Evolutionary conservation across 2,113 vertebrate genomes (phyloP), one percentile per base, ranked within the genome.

Genomic region (Siphamia tubifer): DNA sequence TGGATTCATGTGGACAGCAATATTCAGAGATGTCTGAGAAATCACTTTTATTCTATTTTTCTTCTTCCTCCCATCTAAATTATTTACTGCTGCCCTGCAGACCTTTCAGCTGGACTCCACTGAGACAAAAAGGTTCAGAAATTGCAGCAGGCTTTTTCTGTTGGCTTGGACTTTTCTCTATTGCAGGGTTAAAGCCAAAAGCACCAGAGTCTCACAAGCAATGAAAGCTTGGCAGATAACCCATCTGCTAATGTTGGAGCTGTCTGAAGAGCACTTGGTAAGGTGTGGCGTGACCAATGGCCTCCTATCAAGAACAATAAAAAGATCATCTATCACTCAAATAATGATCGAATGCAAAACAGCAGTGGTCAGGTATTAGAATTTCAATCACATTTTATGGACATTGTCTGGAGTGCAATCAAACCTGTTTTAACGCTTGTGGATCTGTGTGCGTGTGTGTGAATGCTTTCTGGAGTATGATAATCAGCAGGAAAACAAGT

Each of bases 61-160:
- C 43, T 55, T 52, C 45, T 48, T 74, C 65, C 53, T 69, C 49
- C 58, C 43, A 63, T 57, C 51, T 54, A 82, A 87, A 93, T 92
- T 89, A 90, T 94, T 93, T 91, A 82, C 70, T 62, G 58, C 91
- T 92, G 93, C 90, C 94, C 92, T 89, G 52, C 77, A 89, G 92
- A 84, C 69, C 62, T 66, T 77, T 93, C 85, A 84, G 83, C 79
- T 93, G 87, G 81, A 92, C 89, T 92, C 82, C 88, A 76, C 71
- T 43, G 82, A 85, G 87, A 86, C 53, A 10, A 47, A 28, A 75
- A 55, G 27, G n/a, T 65, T 87, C 53, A 67, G 55, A 76, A 73
- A 79, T 44, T 58, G 52, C 70, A 86, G 60, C 39, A 66, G 80
- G 78, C 19, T 4, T 25, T 53, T 84, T 68, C 68, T 42, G 71